Evolutionary conservation across 2,888 invertebrate species (phyloP).

Genomic region (Standfussiana lucernea): DNA sequence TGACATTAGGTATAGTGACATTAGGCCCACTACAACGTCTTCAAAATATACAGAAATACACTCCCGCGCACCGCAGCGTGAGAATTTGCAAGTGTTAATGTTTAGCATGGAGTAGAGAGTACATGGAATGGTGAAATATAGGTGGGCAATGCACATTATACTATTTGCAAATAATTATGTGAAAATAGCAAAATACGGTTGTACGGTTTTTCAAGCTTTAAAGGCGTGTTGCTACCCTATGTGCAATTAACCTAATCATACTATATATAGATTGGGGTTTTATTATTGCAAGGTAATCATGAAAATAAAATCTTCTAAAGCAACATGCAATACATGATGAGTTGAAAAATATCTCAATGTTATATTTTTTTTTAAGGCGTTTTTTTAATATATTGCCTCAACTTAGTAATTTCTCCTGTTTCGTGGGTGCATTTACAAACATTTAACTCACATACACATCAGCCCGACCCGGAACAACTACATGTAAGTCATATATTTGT

Average conservation of each 20-base stretch:
- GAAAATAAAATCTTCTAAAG: not conserved
- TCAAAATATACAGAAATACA: constrained; percentile 23
- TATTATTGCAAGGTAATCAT: not conserved
- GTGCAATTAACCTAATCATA: not conserved
- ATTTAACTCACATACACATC: too few relatives aligned
- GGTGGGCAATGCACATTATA: too few relatives aligned
- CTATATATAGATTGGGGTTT: not conserved
- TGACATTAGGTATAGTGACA: constrained; percentile 29
- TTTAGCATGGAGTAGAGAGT: constrained; percentile 22
- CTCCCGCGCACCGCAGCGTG: constrained; percentile 55
- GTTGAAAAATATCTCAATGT: not conserved
- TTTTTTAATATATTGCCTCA: too few relatives aligned
- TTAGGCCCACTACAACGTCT: constrained; percentile 34
- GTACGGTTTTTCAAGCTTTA: not conserved
- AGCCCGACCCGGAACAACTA: too few relatives aligned
- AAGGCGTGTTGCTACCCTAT: not conserved
- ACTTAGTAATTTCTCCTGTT: too few relatives aligned
- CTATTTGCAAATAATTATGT: not conserved
- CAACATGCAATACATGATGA: not conserved
- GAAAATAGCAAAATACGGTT: not conserved
- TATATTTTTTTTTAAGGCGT: too few relatives aligned
- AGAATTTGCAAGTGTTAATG: constrained; percentile 41
- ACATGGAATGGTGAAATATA: constrained; percentile 14
- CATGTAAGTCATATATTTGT: too few relatives aligned
- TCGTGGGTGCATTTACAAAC: too few relatives aligned